phyloP scores from a whole-genome alignment of 1,140 invertebrate genomes.

The Triops cancriformis region DNA sequence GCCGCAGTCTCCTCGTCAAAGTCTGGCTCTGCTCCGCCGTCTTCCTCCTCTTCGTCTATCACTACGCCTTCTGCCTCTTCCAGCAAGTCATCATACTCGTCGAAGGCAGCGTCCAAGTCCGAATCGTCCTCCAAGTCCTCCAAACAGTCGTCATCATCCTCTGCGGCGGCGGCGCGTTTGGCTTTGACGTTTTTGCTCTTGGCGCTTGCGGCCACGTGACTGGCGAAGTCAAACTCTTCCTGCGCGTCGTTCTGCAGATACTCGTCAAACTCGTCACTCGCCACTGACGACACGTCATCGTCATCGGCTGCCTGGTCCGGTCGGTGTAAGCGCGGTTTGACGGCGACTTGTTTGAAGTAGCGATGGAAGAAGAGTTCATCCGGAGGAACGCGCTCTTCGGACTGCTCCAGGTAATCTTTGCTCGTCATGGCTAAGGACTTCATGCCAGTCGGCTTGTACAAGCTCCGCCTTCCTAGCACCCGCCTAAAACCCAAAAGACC shows the following conservation, averaged over 20 bases:
- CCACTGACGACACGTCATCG: conserved; percentile 69
- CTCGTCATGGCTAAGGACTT: conserved; percentile 57
- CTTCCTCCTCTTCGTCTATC: conserved; percentile 30
- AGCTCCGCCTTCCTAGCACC: conserved; percentile 31
- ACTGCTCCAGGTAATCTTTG: conserved; percentile 56
- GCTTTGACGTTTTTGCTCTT: conserved; percentile 73
- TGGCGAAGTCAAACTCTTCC: conserved; percentile 24
- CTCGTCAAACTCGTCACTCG: conserved; percentile 73
- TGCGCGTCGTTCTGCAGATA: conserved; percentile 36
- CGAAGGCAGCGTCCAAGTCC: conserved; percentile 36
- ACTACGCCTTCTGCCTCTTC: conserved; percentile 32
- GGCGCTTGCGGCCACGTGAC: conserved; percentile 52
- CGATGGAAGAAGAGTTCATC: conserved; percentile 72
- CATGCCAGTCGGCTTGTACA: conserved; percentile 47
- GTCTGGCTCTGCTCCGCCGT: conserved; percentile 26
- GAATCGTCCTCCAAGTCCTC: conserved; percentile 36
- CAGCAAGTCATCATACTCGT: conserved; percentile 53
- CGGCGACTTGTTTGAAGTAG: conserved; percentile 34
- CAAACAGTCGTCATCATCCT: conserved; percentile 36
- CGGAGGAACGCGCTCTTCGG: conserved; percentile 60
- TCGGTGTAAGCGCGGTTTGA: conserved; percentile 38
- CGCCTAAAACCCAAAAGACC: no score
- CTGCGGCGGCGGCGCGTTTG: conserved; percentile 56
- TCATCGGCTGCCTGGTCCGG: conserved; percentile 44
- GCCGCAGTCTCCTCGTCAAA: conserved; percentile 30